phyloP scores from a whole-genome alignment of 1,140 invertebrate genomes.

The Heliconius himera region DNA sequence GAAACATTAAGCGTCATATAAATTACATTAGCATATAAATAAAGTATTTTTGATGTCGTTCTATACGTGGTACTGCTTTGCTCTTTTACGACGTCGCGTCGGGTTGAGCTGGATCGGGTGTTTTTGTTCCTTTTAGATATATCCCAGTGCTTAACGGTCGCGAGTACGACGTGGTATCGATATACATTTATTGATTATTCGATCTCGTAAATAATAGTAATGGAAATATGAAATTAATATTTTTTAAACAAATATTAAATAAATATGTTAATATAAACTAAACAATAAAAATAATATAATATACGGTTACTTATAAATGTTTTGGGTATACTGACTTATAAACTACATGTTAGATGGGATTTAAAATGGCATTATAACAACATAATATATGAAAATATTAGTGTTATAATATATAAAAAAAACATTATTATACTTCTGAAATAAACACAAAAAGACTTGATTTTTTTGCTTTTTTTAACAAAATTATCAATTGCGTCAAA shows the following conservation, averaged over 20 bases:
- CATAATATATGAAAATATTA: too few relatives aligned
- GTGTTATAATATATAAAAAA: not conserved
- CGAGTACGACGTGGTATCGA: conserved; percentile 72
- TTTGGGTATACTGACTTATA: too few relatives aligned
- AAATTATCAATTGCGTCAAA: conserved; percentile 4
- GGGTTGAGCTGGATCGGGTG: conserved; percentile 64
- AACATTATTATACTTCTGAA: too few relatives aligned
- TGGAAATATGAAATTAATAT: conserved; percentile 78
- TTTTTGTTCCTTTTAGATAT: conserved; percentile 80
- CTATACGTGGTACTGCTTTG: conserved; percentile 57
- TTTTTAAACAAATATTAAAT: conserved; percentile 34
- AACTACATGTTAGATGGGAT: too few relatives aligned
- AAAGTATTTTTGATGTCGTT: conserved; percentile 79
- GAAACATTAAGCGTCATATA: conserved; percentile 81
- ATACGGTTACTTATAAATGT: too few relatives aligned
- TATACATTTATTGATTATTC: conserved; percentile 78
- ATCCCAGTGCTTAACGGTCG: conserved; percentile 73
- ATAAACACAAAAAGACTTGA: not conserved
- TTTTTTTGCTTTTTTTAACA: not conserved
- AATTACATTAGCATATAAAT: conserved; percentile 82
- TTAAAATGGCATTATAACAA: too few relatives aligned
- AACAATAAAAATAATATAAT: too few relatives aligned
- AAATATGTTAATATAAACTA: too few relatives aligned
- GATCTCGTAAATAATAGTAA: conserved; percentile 76
- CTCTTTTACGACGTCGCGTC: conserved; percentile 73